Conservation (phyloP, 2,113 vertebrate genomes). For the Aldabrachelys gigantea region DNA sequence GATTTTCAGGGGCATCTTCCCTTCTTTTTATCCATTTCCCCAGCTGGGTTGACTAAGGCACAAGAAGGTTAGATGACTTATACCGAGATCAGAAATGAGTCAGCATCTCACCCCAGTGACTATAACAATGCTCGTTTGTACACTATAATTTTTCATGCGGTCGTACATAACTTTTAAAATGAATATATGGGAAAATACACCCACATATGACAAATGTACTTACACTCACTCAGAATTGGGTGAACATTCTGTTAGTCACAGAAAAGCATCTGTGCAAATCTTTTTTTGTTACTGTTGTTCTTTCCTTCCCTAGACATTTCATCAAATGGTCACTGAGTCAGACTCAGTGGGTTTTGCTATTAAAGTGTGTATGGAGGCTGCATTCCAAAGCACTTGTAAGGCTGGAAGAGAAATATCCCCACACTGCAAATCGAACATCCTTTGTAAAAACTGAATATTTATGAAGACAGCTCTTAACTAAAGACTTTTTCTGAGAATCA, state of each 20-base stretch:
- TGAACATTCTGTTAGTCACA: constrained; percentile 82
- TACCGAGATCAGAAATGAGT: constrained; percentile 71
- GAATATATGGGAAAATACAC: constrained; percentile 79
- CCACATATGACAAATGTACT: constrained; percentile 78
- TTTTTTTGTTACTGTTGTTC: constrained; percentile 70
- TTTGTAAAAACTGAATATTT: constrained; percentile 53
- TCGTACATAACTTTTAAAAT: constrained; percentile 76
- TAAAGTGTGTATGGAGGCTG: constrained; percentile 81
- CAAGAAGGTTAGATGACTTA: constrained; percentile 67
- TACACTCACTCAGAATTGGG: constrained; percentile 67
- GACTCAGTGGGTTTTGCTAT: constrained; percentile 84
- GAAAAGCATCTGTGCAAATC: constrained; percentile 78
- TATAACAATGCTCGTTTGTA: constrained; percentile 77
- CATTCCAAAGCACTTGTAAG: constrained; percentile 73
- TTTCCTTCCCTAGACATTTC: constrained; percentile 80
- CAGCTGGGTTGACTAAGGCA: constrained; percentile 33
- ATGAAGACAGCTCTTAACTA: constrained; percentile 39
- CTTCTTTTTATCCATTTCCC: constrained; percentile 8
- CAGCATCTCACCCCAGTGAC: constrained; percentile 64
- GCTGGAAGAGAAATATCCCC: constrained; percentile 78
- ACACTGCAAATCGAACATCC: constrained; percentile 37
- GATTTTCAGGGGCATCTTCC: constrained; percentile 21
- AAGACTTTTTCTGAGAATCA: neutral
- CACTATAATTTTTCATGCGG: constrained; percentile 77
- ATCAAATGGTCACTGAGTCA: constrained; percentile 86